phyloP scores from a whole-genome alignment of 37 sponge, comb jelly and placozoan genomes.

The Spongilla lacustris region DNA sequence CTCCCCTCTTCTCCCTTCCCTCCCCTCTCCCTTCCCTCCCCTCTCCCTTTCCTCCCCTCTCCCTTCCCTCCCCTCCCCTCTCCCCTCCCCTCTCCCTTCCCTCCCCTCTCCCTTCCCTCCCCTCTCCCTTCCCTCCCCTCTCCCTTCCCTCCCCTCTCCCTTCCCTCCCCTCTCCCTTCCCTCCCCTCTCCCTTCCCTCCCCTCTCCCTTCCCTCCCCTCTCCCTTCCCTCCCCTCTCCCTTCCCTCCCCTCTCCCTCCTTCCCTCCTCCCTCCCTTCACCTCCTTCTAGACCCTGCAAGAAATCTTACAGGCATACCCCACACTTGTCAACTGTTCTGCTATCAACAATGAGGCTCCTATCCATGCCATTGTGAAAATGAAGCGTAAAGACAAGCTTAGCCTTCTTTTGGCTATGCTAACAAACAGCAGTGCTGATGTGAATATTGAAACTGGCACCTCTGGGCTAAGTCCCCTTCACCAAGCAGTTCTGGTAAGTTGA shows the following conservation, averaged over 20 bases:
- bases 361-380: conserved; percentile 38
- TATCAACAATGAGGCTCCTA: conserved; percentile 18
- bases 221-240: too few species aligned
- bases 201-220: neutral
- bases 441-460: neutral
- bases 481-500: neutral
- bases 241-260: too few species aligned
- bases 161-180: neutral
- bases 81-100: neutral
- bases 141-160: neutral
- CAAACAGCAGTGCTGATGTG: conserved; percentile 41
- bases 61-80: neutral
- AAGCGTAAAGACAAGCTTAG: conserved; percentile 24
- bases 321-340: neutral
- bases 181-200: neutral
- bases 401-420: conserved; percentile 25
- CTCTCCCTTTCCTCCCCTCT: neutral
- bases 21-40: too few species aligned
- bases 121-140: conserved; percentile 7
- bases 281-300: neutral
- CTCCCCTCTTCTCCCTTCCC: neutral
- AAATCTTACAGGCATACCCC: neutral
- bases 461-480: neutral
- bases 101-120: neutral
- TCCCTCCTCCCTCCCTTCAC: too few species aligned